Percentiles rank a stretch among this genome's conserved stretches.
Evolutionary conservation across 2,113 vertebrate genomes (phyloP).

Genomic region (Dendrocopos noguchii): DNA sequence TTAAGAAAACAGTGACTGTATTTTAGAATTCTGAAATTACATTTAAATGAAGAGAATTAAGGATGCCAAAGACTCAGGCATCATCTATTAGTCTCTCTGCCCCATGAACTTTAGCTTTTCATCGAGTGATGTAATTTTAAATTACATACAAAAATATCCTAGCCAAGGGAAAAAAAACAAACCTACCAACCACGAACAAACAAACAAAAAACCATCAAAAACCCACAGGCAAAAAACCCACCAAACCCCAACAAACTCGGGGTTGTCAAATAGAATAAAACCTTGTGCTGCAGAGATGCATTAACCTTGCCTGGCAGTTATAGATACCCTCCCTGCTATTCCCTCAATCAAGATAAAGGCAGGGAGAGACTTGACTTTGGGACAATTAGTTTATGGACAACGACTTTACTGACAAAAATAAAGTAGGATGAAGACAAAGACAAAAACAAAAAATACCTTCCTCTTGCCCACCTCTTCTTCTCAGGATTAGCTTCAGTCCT

Average conservation of each 20-base stretch:
- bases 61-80: background rate
- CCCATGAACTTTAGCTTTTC: background rate
- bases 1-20: background rate
- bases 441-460: background rate
- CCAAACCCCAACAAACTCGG: background rate
- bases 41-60: background rate
- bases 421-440: background rate
- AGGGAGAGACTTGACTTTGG: accelerated
- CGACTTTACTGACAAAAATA: background rate
- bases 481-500: background rate
- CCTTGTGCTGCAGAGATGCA: background rate
- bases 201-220: too few relatives aligned
- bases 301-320: background rate
- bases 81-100: background rate
- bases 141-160: background rate
- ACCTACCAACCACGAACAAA: background rate
- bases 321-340: background rate
- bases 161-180: background rate
- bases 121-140: background rate
- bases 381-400: background rate
- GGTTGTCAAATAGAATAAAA: background rate
- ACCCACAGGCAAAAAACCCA: background rate
- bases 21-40: background rate
- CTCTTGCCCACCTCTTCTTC: background rate
- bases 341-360: background rate